Evolutionary conservation across 2,888 invertebrate species (phyloP), one percentile per base, ranked within the genome.

Genomic region (Thymelicus sylvestris): DNA sequence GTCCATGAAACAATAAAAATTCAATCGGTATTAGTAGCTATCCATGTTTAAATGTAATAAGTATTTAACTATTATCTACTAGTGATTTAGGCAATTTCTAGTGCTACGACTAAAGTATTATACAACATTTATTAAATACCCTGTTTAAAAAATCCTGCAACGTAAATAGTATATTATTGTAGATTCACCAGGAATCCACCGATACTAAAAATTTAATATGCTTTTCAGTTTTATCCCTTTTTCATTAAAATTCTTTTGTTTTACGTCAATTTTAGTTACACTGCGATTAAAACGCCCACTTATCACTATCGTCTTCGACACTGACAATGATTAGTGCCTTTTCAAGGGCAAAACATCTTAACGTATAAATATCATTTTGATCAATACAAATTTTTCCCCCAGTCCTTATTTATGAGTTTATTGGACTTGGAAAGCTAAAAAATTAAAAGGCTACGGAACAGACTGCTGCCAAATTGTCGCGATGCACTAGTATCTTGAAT

Each of bases 21-120:
- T 38, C 15, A 15, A 39, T 50, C 39, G 24, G 38, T 12, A 6
- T 65, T n/a, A 66, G 67, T 64, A 72, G 67, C 72, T 72, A 59
- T 64, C 71, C 63, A 67, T 44, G 13, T 66, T 63, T 38, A 55
- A 61, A 67, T 67, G 71, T 67, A 72, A 41, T 44, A 61, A 59
- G n/a, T 41, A 67, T 57, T 63, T 44, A 44, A 55, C 55, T 63
- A 68, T 67, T 24, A 15, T 48, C 68, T 57, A 47, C 55, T 31
- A 57, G 15, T 57, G 7, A 38, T 19, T 60, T 7, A 31, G n/a
- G 55, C 31, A 55, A 15, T 63, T 55, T 4, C 57, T 63, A 44
- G 52, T 55, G 48, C 47, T 55, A n/a, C 10, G 24, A 59, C 41
- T 67, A 31, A 24, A 48, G 5, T 61, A 41, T 52, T 24, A 52